Evolutionary conservation across 2,797 vertebrate genomes (phyloP), one percentile per base, ranked within the genome.

Genomic region (Sebastiscus albofasciatus): DNA sequence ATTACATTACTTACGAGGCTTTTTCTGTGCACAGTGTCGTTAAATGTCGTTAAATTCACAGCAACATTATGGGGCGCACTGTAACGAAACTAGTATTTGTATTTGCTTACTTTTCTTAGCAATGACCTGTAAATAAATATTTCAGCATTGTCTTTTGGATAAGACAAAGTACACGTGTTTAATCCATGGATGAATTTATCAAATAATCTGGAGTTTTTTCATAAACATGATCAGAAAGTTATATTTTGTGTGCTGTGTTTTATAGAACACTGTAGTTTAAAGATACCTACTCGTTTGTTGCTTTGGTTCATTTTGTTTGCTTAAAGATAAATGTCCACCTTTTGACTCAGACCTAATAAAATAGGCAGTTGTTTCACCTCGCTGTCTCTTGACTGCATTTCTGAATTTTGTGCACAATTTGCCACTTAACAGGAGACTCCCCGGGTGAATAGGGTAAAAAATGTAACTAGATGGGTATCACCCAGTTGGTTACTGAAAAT

Each of bases 201-300:
- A 52, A 76, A 83, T 81, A 88, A 88, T 91, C 86, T 86, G 81
- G 88, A 87, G 62, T 87, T 93, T 93, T 93, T 87, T 84, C 82
- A 87, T 90, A 84, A 90, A 92, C 87, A 84, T 90, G 89, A 94
- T 88, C 84, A 89, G 90, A 94, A 94, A 91, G 87, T 89, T 95
- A 82, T 96, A 95, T 96, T 96, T 96, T 96, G 91, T 95, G 94
- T 96, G 95, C 86, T 93, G 91, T 94, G 93, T 95, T 96, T 96
- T 95, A 90, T 96, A 95, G 94, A 84, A 93, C 79, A 86, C 77
- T 92, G 90, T 93, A 92, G 90, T 92, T 89, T 87, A 85, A 89
- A 84, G 79, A 91, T 86, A 85, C 70, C 72, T 76, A 80, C 75
- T 74, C 78, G 81, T 87, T 92, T 91, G 81, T 90, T 89, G 80